Evolutionary conservation across 1,140 invertebrate species (phyloP).

Genomic region (Tetranychus urticae): DNA sequence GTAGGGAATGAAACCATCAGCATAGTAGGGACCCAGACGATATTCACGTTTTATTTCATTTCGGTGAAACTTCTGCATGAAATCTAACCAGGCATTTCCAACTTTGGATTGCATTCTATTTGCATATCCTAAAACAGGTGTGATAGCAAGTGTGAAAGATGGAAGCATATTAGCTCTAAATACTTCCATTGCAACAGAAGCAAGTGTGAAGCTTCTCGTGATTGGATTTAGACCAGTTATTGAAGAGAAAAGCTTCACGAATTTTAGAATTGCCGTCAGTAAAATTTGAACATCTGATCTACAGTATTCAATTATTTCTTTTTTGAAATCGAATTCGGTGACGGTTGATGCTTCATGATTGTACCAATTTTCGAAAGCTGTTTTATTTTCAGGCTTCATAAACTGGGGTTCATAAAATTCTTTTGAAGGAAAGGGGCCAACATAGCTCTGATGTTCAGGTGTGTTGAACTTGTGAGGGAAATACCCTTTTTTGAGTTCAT

Average conservation of each 20-base stretch:
- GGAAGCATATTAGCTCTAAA: not conserved
- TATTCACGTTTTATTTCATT: not conserved
- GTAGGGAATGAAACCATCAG: not conserved
- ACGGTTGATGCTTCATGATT: too few species aligned
- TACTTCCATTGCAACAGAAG: not conserved
- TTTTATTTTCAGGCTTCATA: not conserved
- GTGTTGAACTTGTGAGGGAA: not conserved
- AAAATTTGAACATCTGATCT: not conserved
- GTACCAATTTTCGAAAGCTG: not conserved
- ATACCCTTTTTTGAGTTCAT: not conserved
- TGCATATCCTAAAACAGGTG: not conserved
- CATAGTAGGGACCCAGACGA: not conserved
- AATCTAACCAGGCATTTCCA: not conserved
- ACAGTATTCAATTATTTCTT: not conserved
- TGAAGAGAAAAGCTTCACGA: not conserved
- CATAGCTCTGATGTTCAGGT: not conserved
- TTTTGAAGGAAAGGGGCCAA: not conserved
- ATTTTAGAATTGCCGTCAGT: not conserved
- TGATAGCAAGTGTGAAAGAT: not conserved
- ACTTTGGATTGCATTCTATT: not conserved
- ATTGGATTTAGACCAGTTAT: not conserved
- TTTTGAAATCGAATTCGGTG: not conserved
- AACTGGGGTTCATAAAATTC: not conserved
- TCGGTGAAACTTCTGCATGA: not conserved
- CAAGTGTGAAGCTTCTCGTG: not conserved